A percentile compares a stretch with the other conserved stretches of the same genome.
Conservation (phyloP, 2,797 vertebrate genomes). For the Sylvilagus floridanus region DNA sequence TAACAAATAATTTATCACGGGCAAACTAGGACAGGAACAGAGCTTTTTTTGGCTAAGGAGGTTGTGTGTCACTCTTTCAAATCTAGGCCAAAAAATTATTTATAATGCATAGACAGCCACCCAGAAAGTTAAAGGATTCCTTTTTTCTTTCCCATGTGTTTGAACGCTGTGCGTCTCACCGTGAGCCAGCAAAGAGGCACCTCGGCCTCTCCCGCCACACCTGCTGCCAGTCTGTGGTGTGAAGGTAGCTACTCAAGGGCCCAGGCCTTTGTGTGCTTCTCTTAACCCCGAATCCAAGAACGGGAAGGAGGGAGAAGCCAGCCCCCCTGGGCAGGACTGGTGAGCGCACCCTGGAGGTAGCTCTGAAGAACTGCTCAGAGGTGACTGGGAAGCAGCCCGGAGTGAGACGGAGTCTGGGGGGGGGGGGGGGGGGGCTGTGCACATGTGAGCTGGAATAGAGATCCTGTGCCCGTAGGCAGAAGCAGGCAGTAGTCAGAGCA, state of each 20-base stretch:
- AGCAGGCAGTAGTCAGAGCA: neutral
- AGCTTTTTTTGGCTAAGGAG: constrained; percentile 75
- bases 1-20: constrained; percentile 80
- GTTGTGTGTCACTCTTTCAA: constrained; percentile 76
- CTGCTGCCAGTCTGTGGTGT: neutral
- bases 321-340: neutral
- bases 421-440: rapidly evolving
- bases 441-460: neutral
- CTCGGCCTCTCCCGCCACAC: neutral
- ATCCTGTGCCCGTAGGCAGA: neutral
- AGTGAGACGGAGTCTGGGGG: neutral
- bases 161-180: constrained; percentile 57
- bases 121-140: constrained; percentile 53
- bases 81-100: constrained; percentile 83
- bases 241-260: neutral
- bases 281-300: neutral
- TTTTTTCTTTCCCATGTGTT: constrained; percentile 56
- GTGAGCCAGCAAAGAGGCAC: neutral
- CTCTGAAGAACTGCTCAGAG: neutral
- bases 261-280: neutral
- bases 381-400: neutral
- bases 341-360: rapidly evolving
- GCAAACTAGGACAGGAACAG: constrained; percentile 75
- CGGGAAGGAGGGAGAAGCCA: neutral
- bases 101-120: constrained; percentile 75